Percentiles rank a stretch among this genome's conserved stretches.
Conservation (phyloP, 2,113 vertebrate genomes). For the Macrotus californicus region DNA sequence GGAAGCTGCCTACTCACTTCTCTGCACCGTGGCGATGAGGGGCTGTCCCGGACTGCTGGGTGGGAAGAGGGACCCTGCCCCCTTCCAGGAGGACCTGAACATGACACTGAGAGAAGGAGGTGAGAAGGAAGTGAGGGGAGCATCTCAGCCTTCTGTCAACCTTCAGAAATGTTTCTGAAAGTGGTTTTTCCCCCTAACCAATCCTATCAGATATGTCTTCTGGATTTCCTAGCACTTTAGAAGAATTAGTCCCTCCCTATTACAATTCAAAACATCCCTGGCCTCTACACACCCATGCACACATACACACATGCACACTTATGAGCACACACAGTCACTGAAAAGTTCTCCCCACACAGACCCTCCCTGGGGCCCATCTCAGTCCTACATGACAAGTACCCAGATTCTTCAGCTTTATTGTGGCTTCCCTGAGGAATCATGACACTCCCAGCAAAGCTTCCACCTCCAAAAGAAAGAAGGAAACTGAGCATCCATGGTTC, state of each 20-base stretch:
- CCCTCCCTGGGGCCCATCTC: neutral
- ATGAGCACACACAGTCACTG: neutral
- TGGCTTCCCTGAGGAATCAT: neutral
- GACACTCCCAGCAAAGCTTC: neutral
- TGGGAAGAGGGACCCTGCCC: neutral
- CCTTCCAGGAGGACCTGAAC: neutral
- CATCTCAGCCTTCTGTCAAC: neutral
- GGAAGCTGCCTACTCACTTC: neutral
- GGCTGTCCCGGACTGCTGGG: neutral
- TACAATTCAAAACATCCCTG: neutral
- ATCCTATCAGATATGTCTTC: neutral
- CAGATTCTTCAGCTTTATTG: neutral
- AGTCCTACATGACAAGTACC: neutral
- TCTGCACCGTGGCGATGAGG: fast-evolving
- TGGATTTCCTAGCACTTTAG: neutral
- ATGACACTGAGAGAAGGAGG: neutral
- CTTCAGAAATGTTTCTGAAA: neutral
- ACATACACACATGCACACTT: neutral
- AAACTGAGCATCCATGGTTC: neutral
- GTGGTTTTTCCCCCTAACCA: neutral
- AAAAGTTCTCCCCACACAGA: neutral
- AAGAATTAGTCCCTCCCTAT: neutral
- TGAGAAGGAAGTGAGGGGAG: neutral
- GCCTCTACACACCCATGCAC: neutral
- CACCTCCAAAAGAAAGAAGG: neutral